Base-by-base conservation (phyloP, 1,140 invertebrate genomes). In the Hyphantria cunea region DNA sequence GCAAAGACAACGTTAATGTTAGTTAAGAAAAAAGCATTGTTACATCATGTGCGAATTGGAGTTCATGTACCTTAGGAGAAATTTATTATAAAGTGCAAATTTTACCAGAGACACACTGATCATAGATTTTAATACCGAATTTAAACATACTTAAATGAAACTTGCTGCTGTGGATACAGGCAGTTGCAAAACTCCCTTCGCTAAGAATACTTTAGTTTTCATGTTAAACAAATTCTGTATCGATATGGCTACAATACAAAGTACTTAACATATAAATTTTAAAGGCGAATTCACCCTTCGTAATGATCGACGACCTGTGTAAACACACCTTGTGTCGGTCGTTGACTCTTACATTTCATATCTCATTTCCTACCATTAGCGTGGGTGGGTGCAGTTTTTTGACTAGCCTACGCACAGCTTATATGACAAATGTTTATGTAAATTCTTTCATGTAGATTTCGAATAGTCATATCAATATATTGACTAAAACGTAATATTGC, bases 331-430 rank as follows among this genome's bases (percentile, higher is more conserved):
- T 62, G n/a, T 33, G 25, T 33, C 53, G 62, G 62, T 37, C 62
- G 53, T 44, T 56, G 62, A 49, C 52, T 49, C 47, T 31, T 13
- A n/a, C 15, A 12, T 53, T 53, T 64, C 37, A 52, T 52, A 13
- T 49, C 52, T 49, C 9, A 56, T 64, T 64, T 56, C 34, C 62
- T 55, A 62, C 33, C n/a, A 14, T 48, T 64, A 34, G 33, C 53
- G 62, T 64, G 62, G 62, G 62, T 55, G 31, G 42, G 34, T 56
- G 45, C 11, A 48, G 51, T 56, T 64, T 64, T 64, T 44, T 50
- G 37, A 51, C 17, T 15, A 60, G 31, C 56, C 56, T 51, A 60
- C 56, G 34, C 25, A 42, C 12, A 33, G 34, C 15, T 17, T 44
- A 37, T 44, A 6, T 15, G 37, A 60, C 56, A 50, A 60, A 60